Evolutionary conservation across 2,797 vertebrate species (phyloP).

Genomic region (Gymnoscopelus braueri): DNA sequence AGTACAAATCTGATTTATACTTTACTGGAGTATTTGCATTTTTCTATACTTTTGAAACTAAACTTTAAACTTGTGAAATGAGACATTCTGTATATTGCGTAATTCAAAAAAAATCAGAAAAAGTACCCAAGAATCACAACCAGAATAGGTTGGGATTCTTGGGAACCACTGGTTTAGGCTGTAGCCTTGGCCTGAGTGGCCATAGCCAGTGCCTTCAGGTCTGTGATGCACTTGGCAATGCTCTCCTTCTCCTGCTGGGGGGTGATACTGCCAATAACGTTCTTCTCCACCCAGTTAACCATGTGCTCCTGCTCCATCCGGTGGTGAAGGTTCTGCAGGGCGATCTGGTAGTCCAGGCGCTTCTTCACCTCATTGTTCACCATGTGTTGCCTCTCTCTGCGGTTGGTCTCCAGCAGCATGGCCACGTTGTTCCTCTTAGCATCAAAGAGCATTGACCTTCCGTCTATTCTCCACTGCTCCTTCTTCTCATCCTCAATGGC

Average conservation of each 20-base stretch:
- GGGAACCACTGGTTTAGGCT: not conserved
- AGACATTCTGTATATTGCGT: too few species aligned
- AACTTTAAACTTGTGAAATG: too few species aligned
- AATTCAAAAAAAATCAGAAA: too few species aligned
- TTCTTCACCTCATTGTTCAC: conserved; percentile 93
- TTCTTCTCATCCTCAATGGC: conserved; percentile 89
- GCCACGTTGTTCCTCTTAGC: conserved; percentile 93
- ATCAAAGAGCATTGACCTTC: conserved; percentile 86
- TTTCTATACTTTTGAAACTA: too few species aligned
- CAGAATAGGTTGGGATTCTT: too few species aligned
- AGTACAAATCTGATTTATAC: too few species aligned
- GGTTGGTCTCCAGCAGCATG: conserved; percentile 90
- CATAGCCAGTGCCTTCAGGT: conserved; percentile 90
- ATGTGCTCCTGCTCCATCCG: conserved; percentile 92
- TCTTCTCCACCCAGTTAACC: conserved; percentile 95
- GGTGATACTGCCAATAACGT: conserved; percentile 90
- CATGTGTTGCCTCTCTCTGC: conserved; percentile 88
- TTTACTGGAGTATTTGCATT: too few species aligned
- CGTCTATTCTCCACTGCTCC: conserved; percentile 91
- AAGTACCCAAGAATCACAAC: too few species aligned
- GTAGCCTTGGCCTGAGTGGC: conserved; percentile 58
- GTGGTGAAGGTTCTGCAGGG: conserved; percentile 85
- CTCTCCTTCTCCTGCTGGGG: conserved; percentile 97
- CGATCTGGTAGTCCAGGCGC: conserved; percentile 93
- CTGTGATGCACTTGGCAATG: conserved; percentile 92